Evolutionary conservation across 2,113 vertebrate genomes (phyloP).

Genomic region (Thamnophis sirtalis): DNA sequence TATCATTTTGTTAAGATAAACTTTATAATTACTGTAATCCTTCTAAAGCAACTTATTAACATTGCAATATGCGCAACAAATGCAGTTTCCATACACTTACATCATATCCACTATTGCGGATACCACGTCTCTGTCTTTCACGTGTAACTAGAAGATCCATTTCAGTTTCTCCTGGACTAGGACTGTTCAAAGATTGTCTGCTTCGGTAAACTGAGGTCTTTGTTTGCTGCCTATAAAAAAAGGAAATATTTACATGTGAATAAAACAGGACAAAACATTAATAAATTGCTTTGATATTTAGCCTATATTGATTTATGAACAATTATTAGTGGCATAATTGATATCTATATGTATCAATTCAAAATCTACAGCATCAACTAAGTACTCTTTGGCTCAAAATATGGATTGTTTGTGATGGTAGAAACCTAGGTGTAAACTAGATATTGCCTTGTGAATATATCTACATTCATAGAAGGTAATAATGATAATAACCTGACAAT

Average conservation of each 20-base stretch:
- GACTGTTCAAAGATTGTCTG: constrained; percentile 95
- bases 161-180: constrained; percentile 94
- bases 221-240: constrained; percentile 79
- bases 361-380: neutral
- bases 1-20: neutral
- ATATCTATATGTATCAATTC: neutral
- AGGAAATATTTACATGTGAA: neutral
- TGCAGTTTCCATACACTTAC: constrained; percentile 70
- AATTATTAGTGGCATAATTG: neutral
- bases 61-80: neutral
- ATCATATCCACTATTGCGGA: constrained; percentile 95
- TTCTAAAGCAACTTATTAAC: neutral
- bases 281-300: neutral
- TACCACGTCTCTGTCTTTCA: constrained; percentile 90
- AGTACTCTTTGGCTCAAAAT: neutral
- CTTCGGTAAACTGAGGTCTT: constrained; percentile 88
- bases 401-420: neutral
- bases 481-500: neutral
- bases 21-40: neutral
- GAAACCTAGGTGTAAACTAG: neutral
- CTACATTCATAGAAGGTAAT: neutral
- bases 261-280: neutral
- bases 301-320: neutral
- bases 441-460: neutral
- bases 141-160: constrained; percentile 98